Evolutionary conservation across 2,797 vertebrate genomes (phyloP).

Genomic region (Argya squamiceps): DNA sequence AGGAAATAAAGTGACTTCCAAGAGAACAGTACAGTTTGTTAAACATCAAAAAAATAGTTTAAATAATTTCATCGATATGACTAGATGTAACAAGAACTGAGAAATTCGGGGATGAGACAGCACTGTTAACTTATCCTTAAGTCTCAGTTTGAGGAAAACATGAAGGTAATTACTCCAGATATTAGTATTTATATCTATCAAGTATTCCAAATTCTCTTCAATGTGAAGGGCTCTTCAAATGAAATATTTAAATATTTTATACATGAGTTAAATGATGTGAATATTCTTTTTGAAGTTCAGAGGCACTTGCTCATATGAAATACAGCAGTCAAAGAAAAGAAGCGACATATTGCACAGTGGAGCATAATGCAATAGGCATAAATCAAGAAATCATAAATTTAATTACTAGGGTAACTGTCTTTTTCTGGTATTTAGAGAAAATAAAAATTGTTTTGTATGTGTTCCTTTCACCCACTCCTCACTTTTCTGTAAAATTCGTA

Average conservation of each 20-base stretch:
- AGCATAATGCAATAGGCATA: neutral
- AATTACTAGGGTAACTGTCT: neutral
- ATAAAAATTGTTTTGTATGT: neutral
- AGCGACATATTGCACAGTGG: neutral
- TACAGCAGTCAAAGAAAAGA: neutral
- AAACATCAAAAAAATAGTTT: neutral
- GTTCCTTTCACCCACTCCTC: neutral
- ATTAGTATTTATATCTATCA: neutral
- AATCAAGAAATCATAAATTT: neutral
- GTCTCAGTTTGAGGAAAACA: neutral
- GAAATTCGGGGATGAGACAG: neutral
- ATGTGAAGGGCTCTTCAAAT: neutral
- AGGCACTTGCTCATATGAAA: neutral
- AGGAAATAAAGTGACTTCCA: neutral
- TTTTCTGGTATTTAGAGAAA: neutral
- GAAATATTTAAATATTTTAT: neutral
- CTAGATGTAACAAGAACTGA: neutral
- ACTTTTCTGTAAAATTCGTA: neutral
- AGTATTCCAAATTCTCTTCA: neutral
- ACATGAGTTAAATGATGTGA: neutral
- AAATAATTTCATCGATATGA: neutral
- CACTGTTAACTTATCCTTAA: neutral
- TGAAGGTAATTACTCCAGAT: neutral
- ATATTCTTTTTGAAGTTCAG: neutral
- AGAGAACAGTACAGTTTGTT: neutral